Conservation (phyloP, 2,888 invertebrate genomes). For the Callyntrura guangdongensis region DNA sequence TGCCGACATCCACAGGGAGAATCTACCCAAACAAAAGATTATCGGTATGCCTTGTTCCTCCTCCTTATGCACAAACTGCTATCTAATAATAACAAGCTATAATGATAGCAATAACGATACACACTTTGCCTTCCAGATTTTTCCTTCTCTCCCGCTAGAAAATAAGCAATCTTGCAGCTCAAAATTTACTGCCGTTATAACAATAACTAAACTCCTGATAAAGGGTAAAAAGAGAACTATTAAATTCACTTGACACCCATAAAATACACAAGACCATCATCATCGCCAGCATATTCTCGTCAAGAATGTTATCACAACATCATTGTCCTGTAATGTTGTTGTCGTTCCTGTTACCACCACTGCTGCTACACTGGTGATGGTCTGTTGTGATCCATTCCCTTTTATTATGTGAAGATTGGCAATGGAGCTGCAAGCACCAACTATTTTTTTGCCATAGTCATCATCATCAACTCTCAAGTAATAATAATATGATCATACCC, state of each 20-base stretch:
- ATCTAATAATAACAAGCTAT: too few species aligned
- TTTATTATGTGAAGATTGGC: slow-evolving; percentile 36
- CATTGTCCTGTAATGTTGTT: slow-evolving; percentile 3
- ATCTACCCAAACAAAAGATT: not conserved
- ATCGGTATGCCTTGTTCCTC: too few species aligned
- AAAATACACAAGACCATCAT: slow-evolving; percentile 22
- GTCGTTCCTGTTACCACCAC: too few species aligned
- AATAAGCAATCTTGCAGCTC: not conserved
- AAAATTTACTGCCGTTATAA: slow-evolving; percentile 1
- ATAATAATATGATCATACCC: slow-evolving; percentile 18
- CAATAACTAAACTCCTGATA: not conserved
- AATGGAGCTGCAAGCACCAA: not conserved
- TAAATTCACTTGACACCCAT: not conserved
- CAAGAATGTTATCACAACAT: slow-evolving; percentile 45
- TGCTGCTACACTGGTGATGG: not conserved
- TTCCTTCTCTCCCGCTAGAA: not conserved
- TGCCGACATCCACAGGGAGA: not conserved
- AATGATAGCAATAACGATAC: not conserved
- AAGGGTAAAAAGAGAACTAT: slow-evolving; percentile 33
- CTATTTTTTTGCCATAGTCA: slow-evolving; percentile 16
- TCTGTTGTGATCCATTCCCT: not conserved
- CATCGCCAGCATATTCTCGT: not conserved
- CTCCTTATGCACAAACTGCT: too few species aligned
- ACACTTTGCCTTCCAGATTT: not conserved
- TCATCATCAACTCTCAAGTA: not conserved